These are phyloP conservation scores for Orestias chungarensis DNA, from an alignment of 2,797 vertebrate species.

Conservation along the genomic window DNA sequence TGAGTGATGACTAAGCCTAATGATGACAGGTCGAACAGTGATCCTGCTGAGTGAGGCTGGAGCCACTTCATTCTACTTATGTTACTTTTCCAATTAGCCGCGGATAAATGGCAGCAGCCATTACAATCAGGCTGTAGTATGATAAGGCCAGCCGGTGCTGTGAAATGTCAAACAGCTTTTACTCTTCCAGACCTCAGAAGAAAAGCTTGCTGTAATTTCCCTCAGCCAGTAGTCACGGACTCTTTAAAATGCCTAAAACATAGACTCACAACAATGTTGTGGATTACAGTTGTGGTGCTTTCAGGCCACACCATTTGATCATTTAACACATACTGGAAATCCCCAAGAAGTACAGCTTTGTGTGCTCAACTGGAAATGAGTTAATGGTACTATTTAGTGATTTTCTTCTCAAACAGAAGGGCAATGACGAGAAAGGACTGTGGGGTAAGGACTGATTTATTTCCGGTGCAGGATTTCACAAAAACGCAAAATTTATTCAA, in stretches of 20 bases:
- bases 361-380: not conserved
- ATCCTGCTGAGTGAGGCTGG: slow-evolving; percentile 71
- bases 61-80: slow-evolving; percentile 63
- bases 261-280: slow-evolving; percentile 21
- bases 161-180: slow-evolving; percentile 49
- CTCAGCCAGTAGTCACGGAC: slow-evolving; percentile 38
- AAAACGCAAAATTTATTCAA: not conserved
- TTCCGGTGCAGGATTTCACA: not conserved
- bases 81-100: slow-evolving; percentile 52
- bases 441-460: not conserved
- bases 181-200: slow-evolving; percentile 36
- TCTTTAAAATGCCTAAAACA: slow-evolving; percentile 42
- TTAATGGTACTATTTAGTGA: not conserved
- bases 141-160: slow-evolving; percentile 52
- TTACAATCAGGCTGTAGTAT: slow-evolving; percentile 41
- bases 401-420: not conserved
- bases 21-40: slow-evolving; percentile 77
- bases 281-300: slow-evolving; percentile 23
- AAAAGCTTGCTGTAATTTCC: slow-evolving; percentile 40
- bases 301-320: slow-evolving; percentile 24
- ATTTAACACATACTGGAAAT: slow-evolving; percentile 36
- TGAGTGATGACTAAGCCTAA: slow-evolving; percentile 75
- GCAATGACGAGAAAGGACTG: not conserved
- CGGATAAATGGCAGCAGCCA: slow-evolving; percentile 55
- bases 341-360: slow-evolving; percentile 21